phyloP scores from a whole-genome alignment of 2,888 invertebrate genomes.

The Cheilosia urbana region DNA sequence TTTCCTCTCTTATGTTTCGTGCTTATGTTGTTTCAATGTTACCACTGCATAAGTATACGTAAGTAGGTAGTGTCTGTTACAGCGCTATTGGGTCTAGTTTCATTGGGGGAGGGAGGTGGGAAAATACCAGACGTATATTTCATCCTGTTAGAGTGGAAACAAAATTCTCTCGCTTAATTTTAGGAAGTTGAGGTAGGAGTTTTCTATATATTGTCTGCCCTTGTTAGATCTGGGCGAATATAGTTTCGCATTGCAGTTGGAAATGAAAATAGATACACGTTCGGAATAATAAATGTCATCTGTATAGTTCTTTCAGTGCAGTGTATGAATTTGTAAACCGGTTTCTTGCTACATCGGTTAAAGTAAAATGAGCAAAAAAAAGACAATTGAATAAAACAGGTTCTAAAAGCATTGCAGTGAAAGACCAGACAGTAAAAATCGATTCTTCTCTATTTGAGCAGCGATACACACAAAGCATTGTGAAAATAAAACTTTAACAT shows the following conservation, averaged over 20 bases:
- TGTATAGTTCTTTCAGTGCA: too few species aligned
- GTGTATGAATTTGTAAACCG: too few species aligned
- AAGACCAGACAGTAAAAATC: too few species aligned
- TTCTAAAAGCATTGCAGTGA: too few species aligned
- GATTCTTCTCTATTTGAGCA: too few species aligned
- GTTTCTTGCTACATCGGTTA: too few species aligned
- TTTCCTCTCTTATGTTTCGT: not conserved
- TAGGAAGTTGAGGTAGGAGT: not conserved
- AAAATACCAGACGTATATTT: conserved; percentile 14
- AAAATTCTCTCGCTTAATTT: not conserved
- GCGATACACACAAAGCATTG: too few species aligned
- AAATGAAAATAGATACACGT: not conserved
- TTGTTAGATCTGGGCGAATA: not conserved
- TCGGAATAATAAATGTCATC: too few species aligned
- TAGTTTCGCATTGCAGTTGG: not conserved
- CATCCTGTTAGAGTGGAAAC: not conserved
- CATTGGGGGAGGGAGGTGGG: not conserved
- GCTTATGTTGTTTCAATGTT: conserved; percentile 8
- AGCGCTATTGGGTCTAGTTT: conserved; percentile 18
- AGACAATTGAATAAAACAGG: too few species aligned
- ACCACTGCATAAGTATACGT: not conserved
- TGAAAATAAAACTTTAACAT: too few species aligned
- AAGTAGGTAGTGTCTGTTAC: conserved; percentile 2
- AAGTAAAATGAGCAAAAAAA: too few species aligned
- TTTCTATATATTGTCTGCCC: not conserved